These are phyloP conservation scores for Elymnias hypermnestra DNA, from an alignment of 1,140 invertebrate species.

Conservation along the genomic window DNA sequence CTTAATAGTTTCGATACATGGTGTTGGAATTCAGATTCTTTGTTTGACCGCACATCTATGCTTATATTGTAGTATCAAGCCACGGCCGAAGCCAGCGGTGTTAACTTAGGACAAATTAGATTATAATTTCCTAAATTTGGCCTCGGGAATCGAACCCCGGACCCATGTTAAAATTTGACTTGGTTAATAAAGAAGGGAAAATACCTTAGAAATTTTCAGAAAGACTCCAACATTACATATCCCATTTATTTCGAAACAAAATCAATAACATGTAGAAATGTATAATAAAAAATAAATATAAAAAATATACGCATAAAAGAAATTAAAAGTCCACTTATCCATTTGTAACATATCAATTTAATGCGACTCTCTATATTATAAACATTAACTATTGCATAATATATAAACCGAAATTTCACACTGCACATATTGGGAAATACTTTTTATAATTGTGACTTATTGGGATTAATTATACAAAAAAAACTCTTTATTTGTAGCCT, in stretches of 20 bases:
- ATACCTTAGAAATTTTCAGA: too few relatives aligned
- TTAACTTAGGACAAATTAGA: too few relatives aligned
- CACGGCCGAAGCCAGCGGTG: too few relatives aligned
- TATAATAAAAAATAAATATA: slow-evolving; percentile 14
- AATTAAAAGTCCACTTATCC: slow-evolving; percentile 59
- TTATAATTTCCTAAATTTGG: too few relatives aligned
- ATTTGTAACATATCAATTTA: slow-evolving; percentile 71
- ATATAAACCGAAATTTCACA: slow-evolving; percentile 55
- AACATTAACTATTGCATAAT: slow-evolving; percentile 71
- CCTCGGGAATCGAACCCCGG: too few relatives aligned
- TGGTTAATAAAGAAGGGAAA: too few relatives aligned
- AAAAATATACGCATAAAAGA: slow-evolving; percentile 24
- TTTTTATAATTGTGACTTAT: slow-evolving; percentile 12
- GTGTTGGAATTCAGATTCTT: too few relatives aligned
- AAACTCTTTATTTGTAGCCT: slow-evolving; percentile 31
- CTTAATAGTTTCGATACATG: too few relatives aligned
- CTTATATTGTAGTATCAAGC: too few relatives aligned
- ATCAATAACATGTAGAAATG: not conserved
- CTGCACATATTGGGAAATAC: slow-evolving; percentile 53
- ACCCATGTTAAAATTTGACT: too few relatives aligned
- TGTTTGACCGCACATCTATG: too few relatives aligned
- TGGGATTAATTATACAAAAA: slow-evolving; percentile 46
- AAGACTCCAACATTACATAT: too few relatives aligned
- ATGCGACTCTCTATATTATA: slow-evolving; percentile 68
- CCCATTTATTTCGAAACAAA: not conserved